Base-by-base conservation (phyloP, 1,140 invertebrate species). In the Globodera rostochiensis region DNA sequence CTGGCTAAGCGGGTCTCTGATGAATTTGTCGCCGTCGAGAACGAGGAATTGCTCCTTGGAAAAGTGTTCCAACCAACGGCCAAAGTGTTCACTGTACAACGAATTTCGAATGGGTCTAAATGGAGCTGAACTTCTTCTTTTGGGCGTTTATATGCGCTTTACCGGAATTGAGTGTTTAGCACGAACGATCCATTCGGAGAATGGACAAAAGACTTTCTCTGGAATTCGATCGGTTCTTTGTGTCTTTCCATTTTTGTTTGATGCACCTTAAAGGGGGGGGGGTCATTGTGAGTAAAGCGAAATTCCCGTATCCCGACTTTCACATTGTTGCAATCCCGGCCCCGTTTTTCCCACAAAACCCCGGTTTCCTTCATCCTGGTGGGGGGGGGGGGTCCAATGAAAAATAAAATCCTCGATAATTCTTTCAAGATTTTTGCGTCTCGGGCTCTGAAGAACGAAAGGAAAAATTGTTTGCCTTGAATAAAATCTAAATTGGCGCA, bases 1-100 rank as follows among this genome's bases (percentile, higher is more conserved):
- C 66, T 71, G 69, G 60, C 77, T 73, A 45, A 71, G 50, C 1
- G 69, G 69, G 7, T 71, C 69, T 19, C 53, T 4, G 57, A 71
- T 79, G 73, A 99, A 91, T 88, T 94, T 93, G 85, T 97, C 95
- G 1, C 96, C 96, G 91, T 98, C 96, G 81, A 98, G 94, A 83
- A 98, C 95, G 87, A 96, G 93, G 83, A 98, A 88, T 91, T 98
- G 94, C 49, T 81, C 82, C 13, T 94, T 93, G 67, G 94, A 92
- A 91, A 94, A 99, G 91, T 94, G 96, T 49, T 94, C 93, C 77
- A 98, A 91, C 97, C 97, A 99, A 49, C 95, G 92, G 90, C 97
- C 95, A 83, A 99, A 91, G 91, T 98, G 96, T 87, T 96, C 94
- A 5, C 95, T 94, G 91, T 98, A 99, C 90, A 81, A 49, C 19